phyloP scores from a whole-genome alignment of 2,797 vertebrate genomes.

The Poliocrania exsul region DNA sequence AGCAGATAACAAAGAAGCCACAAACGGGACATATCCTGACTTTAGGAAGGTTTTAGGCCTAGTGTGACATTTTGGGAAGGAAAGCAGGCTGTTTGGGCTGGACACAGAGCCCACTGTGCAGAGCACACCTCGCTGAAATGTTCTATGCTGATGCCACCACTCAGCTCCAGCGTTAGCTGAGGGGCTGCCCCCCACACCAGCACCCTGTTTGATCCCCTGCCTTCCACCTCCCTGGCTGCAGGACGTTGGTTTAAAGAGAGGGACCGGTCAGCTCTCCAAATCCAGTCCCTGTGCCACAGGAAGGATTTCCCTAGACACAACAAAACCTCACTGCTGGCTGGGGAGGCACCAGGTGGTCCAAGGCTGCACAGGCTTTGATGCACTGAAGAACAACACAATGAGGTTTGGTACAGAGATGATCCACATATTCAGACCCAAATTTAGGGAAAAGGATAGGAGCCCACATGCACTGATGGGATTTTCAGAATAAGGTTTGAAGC shows the following conservation, averaged over 20 bases:
- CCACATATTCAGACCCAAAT: background rate
- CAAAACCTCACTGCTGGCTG: background rate
- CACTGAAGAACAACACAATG: background rate
- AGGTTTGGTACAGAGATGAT: background rate
- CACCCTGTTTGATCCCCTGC: too few species aligned
- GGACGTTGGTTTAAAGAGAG: background rate
- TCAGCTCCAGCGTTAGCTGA: background rate
- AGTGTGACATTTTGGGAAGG: background rate
- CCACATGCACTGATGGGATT: background rate
- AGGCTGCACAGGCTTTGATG: background rate
- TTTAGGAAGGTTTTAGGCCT: background rate
- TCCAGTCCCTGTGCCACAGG: background rate
- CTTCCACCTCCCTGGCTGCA: background rate
- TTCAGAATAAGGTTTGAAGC: background rate
- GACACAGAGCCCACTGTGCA: too few species aligned
- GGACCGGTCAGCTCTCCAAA: background rate
- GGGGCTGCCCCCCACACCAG: background rate
- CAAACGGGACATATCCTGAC: background rate
- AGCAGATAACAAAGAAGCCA: background rate
- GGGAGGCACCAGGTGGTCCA: background rate
- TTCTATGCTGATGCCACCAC: background rate
- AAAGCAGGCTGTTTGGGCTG: background rate
- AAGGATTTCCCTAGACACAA: background rate
- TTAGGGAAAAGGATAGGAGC: background rate
- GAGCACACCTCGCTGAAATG: rapidly evolving